Evolutionary conservation across 2,888 invertebrate species (phyloP).

Genomic region (Drosophila mimica): DNA sequence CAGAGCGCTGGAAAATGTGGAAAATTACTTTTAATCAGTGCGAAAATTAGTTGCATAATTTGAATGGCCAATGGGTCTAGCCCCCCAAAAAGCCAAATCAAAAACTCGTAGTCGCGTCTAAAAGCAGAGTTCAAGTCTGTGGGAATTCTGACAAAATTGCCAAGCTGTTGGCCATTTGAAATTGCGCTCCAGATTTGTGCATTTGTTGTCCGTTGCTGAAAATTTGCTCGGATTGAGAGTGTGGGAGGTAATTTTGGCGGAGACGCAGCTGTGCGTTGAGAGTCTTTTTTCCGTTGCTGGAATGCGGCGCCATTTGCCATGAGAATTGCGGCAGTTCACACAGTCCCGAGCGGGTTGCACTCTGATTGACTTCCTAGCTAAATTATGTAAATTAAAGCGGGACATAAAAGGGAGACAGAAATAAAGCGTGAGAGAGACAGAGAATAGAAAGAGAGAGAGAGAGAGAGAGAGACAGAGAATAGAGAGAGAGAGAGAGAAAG

Average conservation of each 20-base stretch:
- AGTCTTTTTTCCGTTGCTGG: conserved; percentile 31
- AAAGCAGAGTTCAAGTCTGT: conserved; percentile 26
- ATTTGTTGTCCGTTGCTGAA: conserved; percentile 15
- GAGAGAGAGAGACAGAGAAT: neutral
- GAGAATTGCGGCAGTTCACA: conserved; percentile 61
- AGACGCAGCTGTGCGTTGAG: conserved; percentile 50
- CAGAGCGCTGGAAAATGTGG: conserved; percentile 64
- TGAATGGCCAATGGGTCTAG: conserved; percentile 48
- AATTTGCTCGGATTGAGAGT: conserved; percentile 20
- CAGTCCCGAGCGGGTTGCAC: conserved; percentile 32
- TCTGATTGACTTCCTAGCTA: conserved; percentile 51
- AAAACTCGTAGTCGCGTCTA: conserved; percentile 9
- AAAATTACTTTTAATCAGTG: conserved; percentile 79
- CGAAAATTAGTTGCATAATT: conserved; percentile 76
- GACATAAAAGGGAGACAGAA: conserved; percentile 9
- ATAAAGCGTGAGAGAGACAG: too few relatives aligned
- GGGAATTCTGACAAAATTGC: conserved; percentile 46
- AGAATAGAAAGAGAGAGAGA: neutral
- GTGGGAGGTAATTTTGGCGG: conserved; percentile 24
- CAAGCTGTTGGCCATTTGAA: conserved; percentile 36
- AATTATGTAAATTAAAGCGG: conserved; percentile 63
- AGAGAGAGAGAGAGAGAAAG: neutral
- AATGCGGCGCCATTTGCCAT: conserved; percentile 58
- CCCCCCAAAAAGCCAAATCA: neutral
- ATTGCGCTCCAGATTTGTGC: conserved; percentile 41